A percentile compares a stretch with the other conserved stretches of the same genome.
phyloP scores from a whole-genome alignment of 2,888 invertebrate genomes.

The Spodoptera exigua region DNA sequence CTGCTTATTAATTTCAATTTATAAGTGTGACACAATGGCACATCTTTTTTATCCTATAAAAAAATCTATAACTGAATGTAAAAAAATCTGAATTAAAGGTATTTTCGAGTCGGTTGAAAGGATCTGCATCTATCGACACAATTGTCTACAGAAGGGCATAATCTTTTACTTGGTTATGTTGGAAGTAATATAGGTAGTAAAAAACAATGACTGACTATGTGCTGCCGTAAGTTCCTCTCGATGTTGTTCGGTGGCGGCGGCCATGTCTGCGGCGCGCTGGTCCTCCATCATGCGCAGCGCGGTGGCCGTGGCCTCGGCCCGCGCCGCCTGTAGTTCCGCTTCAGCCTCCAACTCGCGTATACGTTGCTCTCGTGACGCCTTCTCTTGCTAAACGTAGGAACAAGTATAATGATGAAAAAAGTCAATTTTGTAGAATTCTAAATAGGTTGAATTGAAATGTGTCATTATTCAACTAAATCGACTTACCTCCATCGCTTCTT shows the following conservation, averaged over 20 bases:
- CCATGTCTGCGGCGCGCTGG: conserved; percentile 74
- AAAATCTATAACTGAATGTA: too few relatives aligned
- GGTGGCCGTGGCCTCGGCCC: conserved; percentile 79
- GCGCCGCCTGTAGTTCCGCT: conserved; percentile 73
- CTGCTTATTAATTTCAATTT: too few relatives aligned
- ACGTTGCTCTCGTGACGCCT: conserved; percentile 85
- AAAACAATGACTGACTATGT: conserved; percentile 72
- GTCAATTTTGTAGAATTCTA: too few relatives aligned
- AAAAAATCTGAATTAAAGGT: too few relatives aligned
- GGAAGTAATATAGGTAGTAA: too few relatives aligned
- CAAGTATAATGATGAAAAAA: background rate
- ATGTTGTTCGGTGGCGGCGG: conserved; percentile 77
- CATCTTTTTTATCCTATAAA: too few relatives aligned
- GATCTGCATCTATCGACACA: too few relatives aligned
- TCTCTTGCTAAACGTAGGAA: conserved; percentile 70
- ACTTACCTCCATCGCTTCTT: conserved; percentile 85
- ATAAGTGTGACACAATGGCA: too few relatives aligned
- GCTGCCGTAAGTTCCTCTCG: conserved; percentile 84
- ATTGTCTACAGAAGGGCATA: background rate
- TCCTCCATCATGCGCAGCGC: conserved; percentile 76
- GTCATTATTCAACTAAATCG: background rate
- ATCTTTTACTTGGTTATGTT: background rate
- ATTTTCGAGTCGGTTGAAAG: too few relatives aligned
- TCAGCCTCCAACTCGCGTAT: conserved; percentile 84
- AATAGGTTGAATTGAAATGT: too few relatives aligned